Evolutionary conservation across 2,888 invertebrate species (phyloP).

Genomic region (Parnassius glacialis): DNA sequence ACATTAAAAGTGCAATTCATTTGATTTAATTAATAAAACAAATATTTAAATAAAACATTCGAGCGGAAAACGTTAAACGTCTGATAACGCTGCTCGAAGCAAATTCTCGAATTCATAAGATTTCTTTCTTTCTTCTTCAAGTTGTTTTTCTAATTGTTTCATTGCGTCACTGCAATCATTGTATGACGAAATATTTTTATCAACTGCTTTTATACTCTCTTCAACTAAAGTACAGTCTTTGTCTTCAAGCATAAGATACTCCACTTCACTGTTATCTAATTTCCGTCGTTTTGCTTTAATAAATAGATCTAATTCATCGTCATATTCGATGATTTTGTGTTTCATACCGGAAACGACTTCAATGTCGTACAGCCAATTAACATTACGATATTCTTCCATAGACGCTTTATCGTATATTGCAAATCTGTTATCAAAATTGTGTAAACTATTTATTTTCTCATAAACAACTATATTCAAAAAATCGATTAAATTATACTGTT

Average conservation of each 20-base stretch:
- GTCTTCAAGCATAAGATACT: slow-evolving; percentile 67
- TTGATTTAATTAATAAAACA: slow-evolving; percentile 5
- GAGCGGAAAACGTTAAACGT: slow-evolving; percentile 37
- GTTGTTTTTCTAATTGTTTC: slow-evolving; percentile 67
- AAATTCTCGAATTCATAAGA: slow-evolving; percentile 72
- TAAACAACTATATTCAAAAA: slow-evolving; percentile 77
- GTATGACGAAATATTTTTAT: slow-evolving; percentile 56
- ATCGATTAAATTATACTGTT: slow-evolving; percentile 74
- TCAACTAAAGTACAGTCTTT: slow-evolving; percentile 62
- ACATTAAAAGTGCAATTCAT: background rate
- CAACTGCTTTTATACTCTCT: slow-evolving; percentile 55
- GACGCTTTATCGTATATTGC: slow-evolving; percentile 81
- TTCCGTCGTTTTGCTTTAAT: slow-evolving; percentile 68
- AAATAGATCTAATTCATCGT: slow-evolving; percentile 61
- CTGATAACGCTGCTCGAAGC: slow-evolving; percentile 65
- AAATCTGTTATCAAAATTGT: slow-evolving; percentile 66
- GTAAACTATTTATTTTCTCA: slow-evolving; percentile 75
- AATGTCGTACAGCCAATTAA: slow-evolving; percentile 82
- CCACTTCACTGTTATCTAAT: slow-evolving; percentile 53
- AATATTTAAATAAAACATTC: slow-evolving; percentile 2
- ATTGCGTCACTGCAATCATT: slow-evolving; percentile 61
- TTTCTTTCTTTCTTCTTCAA: slow-evolving; percentile 69
- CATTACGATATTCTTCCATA: slow-evolving; percentile 74
- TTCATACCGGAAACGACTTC: slow-evolving; percentile 54
- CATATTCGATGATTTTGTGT: slow-evolving; percentile 58